These are phyloP conservation scores for Trididemnum clinides DNA, from an alignment of 23 tunicate genomes.

Conservation along the genomic window DNA sequence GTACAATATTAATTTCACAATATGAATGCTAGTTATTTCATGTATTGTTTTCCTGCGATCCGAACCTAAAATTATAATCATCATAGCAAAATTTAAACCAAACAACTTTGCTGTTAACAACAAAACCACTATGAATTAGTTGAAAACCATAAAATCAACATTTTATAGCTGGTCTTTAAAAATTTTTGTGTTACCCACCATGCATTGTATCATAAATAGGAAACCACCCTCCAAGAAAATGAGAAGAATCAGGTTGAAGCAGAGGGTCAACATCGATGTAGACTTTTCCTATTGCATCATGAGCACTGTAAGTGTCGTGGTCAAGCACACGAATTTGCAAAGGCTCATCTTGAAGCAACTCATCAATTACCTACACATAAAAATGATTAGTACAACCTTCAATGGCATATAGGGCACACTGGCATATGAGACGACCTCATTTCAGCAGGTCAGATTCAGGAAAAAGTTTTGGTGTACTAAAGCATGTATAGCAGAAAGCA, in stretches of 20 bases:
- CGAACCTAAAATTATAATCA: too few relatives aligned
- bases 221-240: slow-evolving; percentile 86
- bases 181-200: slow-evolving; percentile 51
- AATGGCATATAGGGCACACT: not conserved
- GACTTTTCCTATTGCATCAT: slow-evolving; percentile 90
- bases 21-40: too few relatives aligned
- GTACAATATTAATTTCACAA: too few relatives aligned
- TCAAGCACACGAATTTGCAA: slow-evolving; percentile 85
- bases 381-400: too few relatives aligned
- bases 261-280: slow-evolving; percentile 88
- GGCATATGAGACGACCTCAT: not conserved
- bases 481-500: too few relatives aligned
- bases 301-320: slow-evolving; percentile 92
- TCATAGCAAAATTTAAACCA: too few relatives aligned
- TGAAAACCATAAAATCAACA: too few relatives aligned
- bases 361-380: slow-evolving; percentile 78
- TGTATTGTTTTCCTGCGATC: too few relatives aligned
- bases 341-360: slow-evolving; percentile 90
- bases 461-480: not conserved
- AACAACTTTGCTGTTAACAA: too few relatives aligned
- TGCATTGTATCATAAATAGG: slow-evolving; percentile 95
- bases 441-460: not conserved
- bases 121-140: too few relatives aligned
- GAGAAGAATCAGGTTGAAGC: slow-evolving; percentile 66
- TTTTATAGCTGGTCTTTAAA: too few relatives aligned